Evolutionary conservation across 1,140 invertebrate species (phyloP).

Genomic region (Subanguina moxae): DNA sequence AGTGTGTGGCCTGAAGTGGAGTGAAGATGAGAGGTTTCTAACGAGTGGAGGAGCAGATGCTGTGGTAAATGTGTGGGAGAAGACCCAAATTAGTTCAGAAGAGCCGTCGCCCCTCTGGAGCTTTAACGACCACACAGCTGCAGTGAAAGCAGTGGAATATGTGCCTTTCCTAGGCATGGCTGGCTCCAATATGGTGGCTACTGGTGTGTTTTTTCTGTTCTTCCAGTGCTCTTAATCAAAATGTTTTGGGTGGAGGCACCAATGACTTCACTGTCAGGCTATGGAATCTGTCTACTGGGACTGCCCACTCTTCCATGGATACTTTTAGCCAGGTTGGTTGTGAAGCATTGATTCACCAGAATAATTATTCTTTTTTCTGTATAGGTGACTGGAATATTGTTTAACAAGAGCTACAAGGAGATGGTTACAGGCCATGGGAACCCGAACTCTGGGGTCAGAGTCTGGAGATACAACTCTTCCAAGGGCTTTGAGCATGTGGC

Average conservation of each 20-base stretch:
- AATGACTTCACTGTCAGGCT: constrained; percentile 76
- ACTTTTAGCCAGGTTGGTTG: constrained; percentile 77
- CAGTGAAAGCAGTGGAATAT: constrained; percentile 70
- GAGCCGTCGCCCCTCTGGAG: constrained; percentile 65
- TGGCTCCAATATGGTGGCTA: constrained; percentile 78
- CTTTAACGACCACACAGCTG: constrained; percentile 67
- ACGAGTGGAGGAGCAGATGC: constrained; percentile 95
- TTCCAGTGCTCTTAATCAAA: too few relatives aligned
- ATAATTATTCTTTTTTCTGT: not conserved
- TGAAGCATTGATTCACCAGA: not conserved
- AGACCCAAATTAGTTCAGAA: constrained; percentile 40
- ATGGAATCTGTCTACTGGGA: constrained; percentile 86
- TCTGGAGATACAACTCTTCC: constrained; percentile 27
- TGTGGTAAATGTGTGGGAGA: constrained; percentile 81
- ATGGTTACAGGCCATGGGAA: constrained; percentile 84
- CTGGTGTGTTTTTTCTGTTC: constrained; percentile 64
- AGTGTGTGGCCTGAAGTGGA: constrained; percentile 95
- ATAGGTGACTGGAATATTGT: constrained; percentile 79
- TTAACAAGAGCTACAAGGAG: constrained; percentile 90
- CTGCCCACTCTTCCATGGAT: constrained; percentile 76
- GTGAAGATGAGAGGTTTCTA: constrained; percentile 80
- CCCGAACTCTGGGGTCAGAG: constrained; percentile 28
- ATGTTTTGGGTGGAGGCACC: constrained; percentile 71
- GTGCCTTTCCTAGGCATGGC: constrained; percentile 61
- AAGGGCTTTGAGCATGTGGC: constrained; percentile 11